A percentile compares a stretch with the other conserved stretches of the same genome.
Evolutionary conservation across 2,797 vertebrate genomes (phyloP).

Genomic region (Cuniculus paca): DNA sequence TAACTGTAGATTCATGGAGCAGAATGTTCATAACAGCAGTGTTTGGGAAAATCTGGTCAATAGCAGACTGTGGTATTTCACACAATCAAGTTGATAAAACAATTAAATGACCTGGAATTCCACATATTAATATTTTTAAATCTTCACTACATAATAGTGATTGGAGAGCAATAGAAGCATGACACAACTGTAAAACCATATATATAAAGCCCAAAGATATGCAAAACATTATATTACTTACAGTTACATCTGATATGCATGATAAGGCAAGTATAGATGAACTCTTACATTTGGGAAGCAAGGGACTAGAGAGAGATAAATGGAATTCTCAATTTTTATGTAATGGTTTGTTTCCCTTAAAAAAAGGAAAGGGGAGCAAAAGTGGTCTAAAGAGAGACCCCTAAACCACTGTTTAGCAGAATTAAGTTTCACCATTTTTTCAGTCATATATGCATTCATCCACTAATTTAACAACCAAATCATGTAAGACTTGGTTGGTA

Average conservation of each 20-base stretch:
- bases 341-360: not conserved
- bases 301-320: not conserved
- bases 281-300: not conserved
- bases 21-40: not conserved
- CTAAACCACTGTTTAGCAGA: not conserved
- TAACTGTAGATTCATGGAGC: not conserved
- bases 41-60: not conserved
- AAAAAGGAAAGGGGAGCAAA: not conserved
- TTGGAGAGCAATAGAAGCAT: not conserved
- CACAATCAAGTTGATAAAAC: not conserved
- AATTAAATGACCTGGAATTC: not conserved
- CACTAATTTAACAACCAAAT: not conserved
- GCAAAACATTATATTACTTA: not conserved
- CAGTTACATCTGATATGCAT: not conserved
- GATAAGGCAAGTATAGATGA: not conserved
- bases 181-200: not conserved
- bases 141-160: not conserved
- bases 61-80: not conserved
- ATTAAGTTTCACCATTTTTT: not conserved
- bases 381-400: not conserved
- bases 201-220: not conserved
- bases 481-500: not conserved
- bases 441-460: not conserved
- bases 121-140: conserved; percentile 5
- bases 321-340: not conserved